phyloP scores from a whole-genome alignment of 2,888 invertebrate species.

The Tiphia femorata region DNA sequence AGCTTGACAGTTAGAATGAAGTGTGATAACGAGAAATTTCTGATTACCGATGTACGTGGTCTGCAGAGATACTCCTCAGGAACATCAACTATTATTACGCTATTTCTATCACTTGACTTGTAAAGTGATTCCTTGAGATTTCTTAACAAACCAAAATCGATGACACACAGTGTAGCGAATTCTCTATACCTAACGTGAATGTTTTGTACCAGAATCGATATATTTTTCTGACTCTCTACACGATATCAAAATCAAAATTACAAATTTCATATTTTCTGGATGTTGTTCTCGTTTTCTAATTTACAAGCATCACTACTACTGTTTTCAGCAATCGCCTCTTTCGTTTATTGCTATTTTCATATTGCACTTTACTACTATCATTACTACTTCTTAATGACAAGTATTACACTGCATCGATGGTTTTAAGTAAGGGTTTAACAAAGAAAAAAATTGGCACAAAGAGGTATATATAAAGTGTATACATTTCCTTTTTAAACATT shows the following conservation, averaged over 20 bases:
- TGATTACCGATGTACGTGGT: too few species aligned
- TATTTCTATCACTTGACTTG: not conserved
- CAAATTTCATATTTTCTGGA: constrained; percentile 50
- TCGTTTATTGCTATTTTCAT: constrained; percentile 2
- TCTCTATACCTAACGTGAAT: constrained; percentile 21
- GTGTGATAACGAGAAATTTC: too few species aligned
- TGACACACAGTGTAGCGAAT: constrained; percentile 15
- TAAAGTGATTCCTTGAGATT: not conserved
- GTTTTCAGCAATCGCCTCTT: constrained; percentile 26
- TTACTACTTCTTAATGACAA: too few species aligned
- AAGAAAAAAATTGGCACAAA: too few species aligned
- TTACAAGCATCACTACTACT: constrained; percentile 8
- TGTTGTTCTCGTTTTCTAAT: constrained; percentile 41
- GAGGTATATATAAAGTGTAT: too few species aligned
- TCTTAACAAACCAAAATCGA: not conserved
- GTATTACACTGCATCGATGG: too few species aligned
- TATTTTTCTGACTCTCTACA: constrained; percentile 58
- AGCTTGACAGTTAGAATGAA: too few species aligned
- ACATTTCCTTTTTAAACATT: too few species aligned
- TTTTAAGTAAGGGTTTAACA: too few species aligned
- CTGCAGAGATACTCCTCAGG: too few species aligned
- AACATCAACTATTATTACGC: too few species aligned
- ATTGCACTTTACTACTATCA: not conserved
- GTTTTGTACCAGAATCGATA: constrained; percentile 37
- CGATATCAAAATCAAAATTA: constrained; percentile 39